These are phyloP conservation scores for Drosophila nannoptera DNA, from an alignment of 1,140 invertebrate genomes.

Conservation along the genomic window DNA sequence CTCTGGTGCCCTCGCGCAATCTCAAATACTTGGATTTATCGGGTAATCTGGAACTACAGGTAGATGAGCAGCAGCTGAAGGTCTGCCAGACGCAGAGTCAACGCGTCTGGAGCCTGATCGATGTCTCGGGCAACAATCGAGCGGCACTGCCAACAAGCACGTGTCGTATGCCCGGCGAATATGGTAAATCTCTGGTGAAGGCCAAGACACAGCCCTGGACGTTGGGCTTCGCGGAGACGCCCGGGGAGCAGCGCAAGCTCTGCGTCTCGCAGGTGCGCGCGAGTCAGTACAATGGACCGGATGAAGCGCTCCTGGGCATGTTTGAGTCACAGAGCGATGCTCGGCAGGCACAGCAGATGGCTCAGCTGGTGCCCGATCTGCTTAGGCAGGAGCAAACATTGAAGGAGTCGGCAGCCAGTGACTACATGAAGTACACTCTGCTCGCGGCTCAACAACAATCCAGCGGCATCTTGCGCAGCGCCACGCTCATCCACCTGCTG, in stretches of 20 bases:
- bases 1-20: slow-evolving; percentile 86
- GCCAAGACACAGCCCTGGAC: slow-evolving; percentile 84
- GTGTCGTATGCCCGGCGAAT: slow-evolving; percentile 19
- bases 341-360: slow-evolving; percentile 81
- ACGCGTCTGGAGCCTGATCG: slow-evolving; percentile 88
- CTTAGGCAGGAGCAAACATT: slow-evolving; percentile 89
- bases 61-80: slow-evolving; percentile 89
- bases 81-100: slow-evolving; percentile 84
- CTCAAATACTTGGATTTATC: slow-evolving; percentile 91
- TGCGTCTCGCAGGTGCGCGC: slow-evolving; percentile 88
- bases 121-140: slow-evolving; percentile 88
- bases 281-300: slow-evolving; percentile 83
- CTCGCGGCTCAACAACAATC: slow-evolving; percentile 87
- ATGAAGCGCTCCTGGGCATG: slow-evolving; percentile 89
- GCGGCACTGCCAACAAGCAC: slow-evolving; percentile 83
- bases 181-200: slow-evolving; percentile 79
- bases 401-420: slow-evolving; percentile 85
- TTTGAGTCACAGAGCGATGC: slow-evolving; percentile 87
- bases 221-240: slow-evolving; percentile 91
- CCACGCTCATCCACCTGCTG: slow-evolving; percentile 86
- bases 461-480: slow-evolving; percentile 85
- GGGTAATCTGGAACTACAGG: slow-evolving; percentile 88
- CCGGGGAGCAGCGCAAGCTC: slow-evolving; percentile 85
- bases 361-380: slow-evolving; percentile 87
- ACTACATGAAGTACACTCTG: slow-evolving; percentile 91